These are phyloP conservation scores for Lordiphosa mommai DNA, from an alignment of 1,140 invertebrate species.

Conservation along the genomic window DNA sequence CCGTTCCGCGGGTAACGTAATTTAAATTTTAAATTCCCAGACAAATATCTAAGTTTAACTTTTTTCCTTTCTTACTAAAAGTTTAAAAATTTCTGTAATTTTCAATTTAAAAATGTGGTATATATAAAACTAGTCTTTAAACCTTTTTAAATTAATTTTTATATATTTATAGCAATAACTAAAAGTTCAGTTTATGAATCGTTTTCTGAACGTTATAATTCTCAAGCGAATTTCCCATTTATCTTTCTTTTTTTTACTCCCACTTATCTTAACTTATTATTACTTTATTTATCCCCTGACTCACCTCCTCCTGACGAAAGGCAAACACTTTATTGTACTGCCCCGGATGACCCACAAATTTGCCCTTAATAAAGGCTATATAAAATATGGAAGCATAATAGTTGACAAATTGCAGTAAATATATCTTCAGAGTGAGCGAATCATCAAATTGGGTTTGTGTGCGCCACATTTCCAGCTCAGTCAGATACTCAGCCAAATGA, in stretches of 20 bases:
- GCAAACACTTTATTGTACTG: constrained; percentile 88
- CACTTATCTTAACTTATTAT: no score
- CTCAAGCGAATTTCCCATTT: neutral
- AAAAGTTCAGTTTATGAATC: no score
- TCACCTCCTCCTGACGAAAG: constrained; percentile 91
- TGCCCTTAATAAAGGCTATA: constrained; percentile 98
- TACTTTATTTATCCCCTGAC: neutral
- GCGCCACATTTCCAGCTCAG: constrained; percentile 94
- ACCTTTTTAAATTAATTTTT: no score
- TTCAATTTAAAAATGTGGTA: no score
- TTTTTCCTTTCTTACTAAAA: no score
- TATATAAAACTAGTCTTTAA: no score
- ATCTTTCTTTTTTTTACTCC: neutral
- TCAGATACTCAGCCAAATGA: constrained; percentile 93
- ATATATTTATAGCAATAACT: no score
- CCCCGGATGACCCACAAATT: constrained; percentile 91
- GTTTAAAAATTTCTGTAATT: no score
- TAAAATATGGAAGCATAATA: constrained; percentile 99
- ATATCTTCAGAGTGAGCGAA: constrained; percentile 97
- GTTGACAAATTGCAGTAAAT: constrained; percentile 98
- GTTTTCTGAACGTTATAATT: no score
- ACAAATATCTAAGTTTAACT: no score
- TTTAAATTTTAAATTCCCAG: no score
- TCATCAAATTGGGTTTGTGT: constrained; percentile 99
- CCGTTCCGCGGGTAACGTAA: no score